Base-by-base conservation (phyloP, 2,797 vertebrate species). In the Gallinago nigripennis region DNA sequence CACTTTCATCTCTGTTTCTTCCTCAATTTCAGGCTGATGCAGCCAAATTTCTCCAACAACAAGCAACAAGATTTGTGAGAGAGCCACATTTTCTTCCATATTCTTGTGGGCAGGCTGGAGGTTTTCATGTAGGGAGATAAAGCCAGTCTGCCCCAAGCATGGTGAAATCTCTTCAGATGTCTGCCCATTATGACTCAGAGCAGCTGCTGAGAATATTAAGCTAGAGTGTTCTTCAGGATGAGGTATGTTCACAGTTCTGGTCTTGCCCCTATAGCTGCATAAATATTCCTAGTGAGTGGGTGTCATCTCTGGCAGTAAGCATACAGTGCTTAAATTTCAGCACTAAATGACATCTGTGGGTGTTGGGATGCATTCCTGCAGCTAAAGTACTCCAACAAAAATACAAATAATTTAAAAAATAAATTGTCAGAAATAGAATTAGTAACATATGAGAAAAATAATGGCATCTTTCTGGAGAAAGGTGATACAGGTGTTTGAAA, bases 211-310 rank as follows among this genome's bases (percentile, higher is more conserved):
- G 77, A 91, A 86, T 3, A 3, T 33, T 79, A 88, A 92, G 70
- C 80, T 91, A 83, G 68, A 70, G 70, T 57, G 86, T 57, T 94
- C 87, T 46, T 90, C 71, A 92, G 48, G 68, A 90, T 84, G 45
- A 96, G 78, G 57, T 73, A 94, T 77, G 77, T 50, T 92, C 80
- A 56, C 70, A 84, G 68, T 61, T 48, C 80, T 73, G 82, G 60
- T 86, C 39, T 5, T 86, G 80, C 80, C 83, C 81, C 33, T 88
- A 70, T 53, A 86, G 72, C 83, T 91, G 86, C 77, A 94, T 82
- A 92, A 91, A 86, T 94, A 92, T 77, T 94, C 85, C 81, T 46
- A 77, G 90, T 88, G 95, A 94, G 95, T 94, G 94, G 92, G 92
- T 66, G 90, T 92, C 43, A 86, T 58, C 60, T 70, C 95, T 96